phyloP scores from a whole-genome alignment of 1,140 invertebrate species.

The Lycorma delicatula region DNA sequence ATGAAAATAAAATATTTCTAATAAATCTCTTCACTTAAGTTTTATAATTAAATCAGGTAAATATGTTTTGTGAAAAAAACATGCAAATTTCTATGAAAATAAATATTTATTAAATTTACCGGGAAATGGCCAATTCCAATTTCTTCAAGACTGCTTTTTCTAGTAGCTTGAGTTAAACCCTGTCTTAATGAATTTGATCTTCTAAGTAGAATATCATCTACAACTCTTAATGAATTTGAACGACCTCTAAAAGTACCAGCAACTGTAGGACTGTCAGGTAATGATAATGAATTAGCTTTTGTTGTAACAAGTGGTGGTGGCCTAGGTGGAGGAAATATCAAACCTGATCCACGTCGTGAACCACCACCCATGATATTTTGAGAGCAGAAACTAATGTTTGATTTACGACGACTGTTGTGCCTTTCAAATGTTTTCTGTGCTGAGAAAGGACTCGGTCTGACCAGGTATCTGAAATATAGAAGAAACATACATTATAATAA shows the following conservation, averaged over 20 bases:
- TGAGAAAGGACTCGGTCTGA: constrained; percentile 82
- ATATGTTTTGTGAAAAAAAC: too few species aligned
- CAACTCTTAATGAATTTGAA: constrained; percentile 74
- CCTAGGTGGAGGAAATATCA: constrained; percentile 44
- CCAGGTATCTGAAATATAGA: constrained; percentile 58
- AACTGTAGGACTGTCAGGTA: constrained; percentile 58
- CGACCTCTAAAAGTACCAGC: constrained; percentile 47
- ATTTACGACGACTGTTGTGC: constrained; percentile 81
- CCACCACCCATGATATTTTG: constrained; percentile 47
- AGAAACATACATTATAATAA: too few species aligned
- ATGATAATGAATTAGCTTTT: constrained; percentile 77
- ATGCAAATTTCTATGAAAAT: too few species aligned
- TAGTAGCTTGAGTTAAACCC: constrained; percentile 50
- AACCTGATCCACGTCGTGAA: constrained; percentile 41
- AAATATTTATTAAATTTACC: constrained; percentile 9
- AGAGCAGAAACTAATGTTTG: constrained; percentile 82
- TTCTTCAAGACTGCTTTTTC: constrained; percentile 77
- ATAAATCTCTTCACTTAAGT: too few species aligned
- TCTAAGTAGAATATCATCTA: constrained; percentile 72
- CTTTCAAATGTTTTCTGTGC: constrained; percentile 89
- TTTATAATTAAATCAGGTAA: too few species aligned
- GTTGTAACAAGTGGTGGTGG: constrained; percentile 67
- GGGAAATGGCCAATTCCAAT: constrained; percentile 46
- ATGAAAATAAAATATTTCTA: too few species aligned
- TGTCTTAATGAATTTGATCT: constrained; percentile 76